A percentile compares a stretch with the other conserved stretches of the same genome.
These are phyloP conservation scores for Catostomus latipinnis DNA, from an alignment of 2,797 vertebrate genomes.

Conservation along the genomic window DNA sequence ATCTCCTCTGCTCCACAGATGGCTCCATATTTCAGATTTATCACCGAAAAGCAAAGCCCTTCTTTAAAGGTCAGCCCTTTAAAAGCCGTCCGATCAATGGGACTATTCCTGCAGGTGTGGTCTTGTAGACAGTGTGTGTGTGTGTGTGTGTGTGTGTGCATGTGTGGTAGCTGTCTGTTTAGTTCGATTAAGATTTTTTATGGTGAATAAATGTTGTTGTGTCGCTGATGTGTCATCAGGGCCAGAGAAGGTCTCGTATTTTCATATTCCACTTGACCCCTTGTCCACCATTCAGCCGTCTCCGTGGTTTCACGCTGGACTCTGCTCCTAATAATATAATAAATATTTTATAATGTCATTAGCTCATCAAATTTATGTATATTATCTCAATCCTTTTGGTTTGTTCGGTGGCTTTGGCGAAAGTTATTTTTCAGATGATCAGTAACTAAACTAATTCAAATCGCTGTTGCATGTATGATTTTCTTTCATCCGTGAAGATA, in stretches of 20 bases:
- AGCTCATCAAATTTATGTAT: conserved; percentile 79
- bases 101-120: conserved; percentile 76
- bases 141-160: background rate
- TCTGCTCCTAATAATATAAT: conserved; percentile 76
- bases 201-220: conserved; percentile 6
- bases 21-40: conserved; percentile 93
- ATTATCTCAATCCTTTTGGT: conserved; percentile 65
- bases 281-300: conserved; percentile 69
- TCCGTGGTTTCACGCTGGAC: conserved; percentile 64
- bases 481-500: no score
- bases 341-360: conserved; percentile 85
- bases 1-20: conserved; percentile 78
- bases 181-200: background rate
- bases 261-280: conserved; percentile 45
- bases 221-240: conserved; percentile 7
- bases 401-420: conserved; percentile 21
- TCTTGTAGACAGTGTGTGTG: conserved; percentile 51
- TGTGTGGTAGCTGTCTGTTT: conserved; percentile 28
- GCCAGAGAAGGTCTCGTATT: background rate
- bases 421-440: conserved; percentile 57
- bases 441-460: conserved; percentile 35
- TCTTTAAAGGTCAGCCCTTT: conserved; percentile 88
- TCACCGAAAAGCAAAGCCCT: conserved; percentile 85
- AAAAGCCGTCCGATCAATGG: conserved; percentile 90
- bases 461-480: no score